Conservation (phyloP, 2,888 invertebrate species). For the Pristionchus fissidentatus region DNA sequence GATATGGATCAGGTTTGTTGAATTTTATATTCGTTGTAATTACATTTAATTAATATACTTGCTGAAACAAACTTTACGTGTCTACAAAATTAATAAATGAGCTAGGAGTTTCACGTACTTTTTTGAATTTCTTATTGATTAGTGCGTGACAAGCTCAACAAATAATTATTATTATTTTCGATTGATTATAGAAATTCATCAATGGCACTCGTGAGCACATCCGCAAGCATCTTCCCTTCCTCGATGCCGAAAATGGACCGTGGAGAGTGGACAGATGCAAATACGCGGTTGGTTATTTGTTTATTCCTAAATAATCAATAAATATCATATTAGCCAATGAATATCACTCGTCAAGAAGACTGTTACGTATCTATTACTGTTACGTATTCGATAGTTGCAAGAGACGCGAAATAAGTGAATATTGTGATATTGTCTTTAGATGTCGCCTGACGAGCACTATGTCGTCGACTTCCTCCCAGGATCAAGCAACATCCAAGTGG, state of each 20-base stretch:
- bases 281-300: constrained; percentile 41
- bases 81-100: no score
- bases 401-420: neutral
- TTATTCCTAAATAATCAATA: no score
- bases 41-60: neutral
- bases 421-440: no score
- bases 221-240: constrained; percentile 23
- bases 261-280: constrained; percentile 48
- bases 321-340: no score
- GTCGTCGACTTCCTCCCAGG: constrained; percentile 35
- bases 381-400: neutral
- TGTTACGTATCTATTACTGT: neutral
- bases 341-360: no score
- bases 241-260: constrained; percentile 47
- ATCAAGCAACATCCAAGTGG: constrained; percentile 29
- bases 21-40: no score
- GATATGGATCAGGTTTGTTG: neutral
- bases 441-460: constrained; percentile 47
- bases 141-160: no score
- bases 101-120: no score
- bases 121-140: neutral
- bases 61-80: no score
- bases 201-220: constrained; percentile 46
- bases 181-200: constrained; percentile 40
- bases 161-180: no score